Evolutionary conservation across 2,888 invertebrate species (phyloP).

Genomic region (Volucella inflata): DNA sequence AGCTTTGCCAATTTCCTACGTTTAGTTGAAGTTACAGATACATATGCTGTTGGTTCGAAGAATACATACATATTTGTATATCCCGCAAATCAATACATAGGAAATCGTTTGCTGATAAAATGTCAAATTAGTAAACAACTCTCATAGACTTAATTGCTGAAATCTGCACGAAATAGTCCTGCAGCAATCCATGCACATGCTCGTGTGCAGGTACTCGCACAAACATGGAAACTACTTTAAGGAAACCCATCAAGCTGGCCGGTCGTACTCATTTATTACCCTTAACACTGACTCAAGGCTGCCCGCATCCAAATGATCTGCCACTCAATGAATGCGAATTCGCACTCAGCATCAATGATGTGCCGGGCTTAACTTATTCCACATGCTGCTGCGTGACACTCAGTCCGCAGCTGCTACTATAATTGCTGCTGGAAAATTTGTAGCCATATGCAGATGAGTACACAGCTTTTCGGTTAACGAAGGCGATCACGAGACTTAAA

Average conservation of each 20-base stretch:
- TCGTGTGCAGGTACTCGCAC: too few relatives aligned
- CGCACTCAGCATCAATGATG: conserved; percentile 54
- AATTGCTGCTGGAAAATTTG: conserved; percentile 47
- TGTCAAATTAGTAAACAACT: too few relatives aligned
- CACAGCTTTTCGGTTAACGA: conserved; percentile 72
- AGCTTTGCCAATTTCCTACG: too few relatives aligned
- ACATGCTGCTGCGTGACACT: conserved; percentile 65
- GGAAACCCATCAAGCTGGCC: conserved; percentile 25
- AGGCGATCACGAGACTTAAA: conserved; percentile 65
- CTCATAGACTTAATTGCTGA: too few relatives aligned
- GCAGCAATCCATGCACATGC: too few relatives aligned
- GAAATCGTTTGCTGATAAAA: too few relatives aligned
- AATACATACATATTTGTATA: too few relatives aligned
- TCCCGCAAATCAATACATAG: too few relatives aligned
- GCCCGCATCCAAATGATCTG: conserved; percentile 26
- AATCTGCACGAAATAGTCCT: too few relatives aligned
- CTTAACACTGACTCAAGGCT: conserved; percentile 35
- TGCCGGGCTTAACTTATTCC: conserved; percentile 61
- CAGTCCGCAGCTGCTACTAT: conserved; percentile 31
- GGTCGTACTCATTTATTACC: conserved; percentile 55
- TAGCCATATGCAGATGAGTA: conserved; percentile 73
- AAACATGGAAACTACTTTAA: too few relatives aligned
- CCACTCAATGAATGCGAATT: conserved; percentile 35
- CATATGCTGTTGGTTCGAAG: too few relatives aligned
- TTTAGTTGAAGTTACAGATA: too few relatives aligned